These are phyloP conservation scores for Lucilia cuprina DNA, from an alignment of 1,140 invertebrate species.

Conservation along the genomic window DNA sequence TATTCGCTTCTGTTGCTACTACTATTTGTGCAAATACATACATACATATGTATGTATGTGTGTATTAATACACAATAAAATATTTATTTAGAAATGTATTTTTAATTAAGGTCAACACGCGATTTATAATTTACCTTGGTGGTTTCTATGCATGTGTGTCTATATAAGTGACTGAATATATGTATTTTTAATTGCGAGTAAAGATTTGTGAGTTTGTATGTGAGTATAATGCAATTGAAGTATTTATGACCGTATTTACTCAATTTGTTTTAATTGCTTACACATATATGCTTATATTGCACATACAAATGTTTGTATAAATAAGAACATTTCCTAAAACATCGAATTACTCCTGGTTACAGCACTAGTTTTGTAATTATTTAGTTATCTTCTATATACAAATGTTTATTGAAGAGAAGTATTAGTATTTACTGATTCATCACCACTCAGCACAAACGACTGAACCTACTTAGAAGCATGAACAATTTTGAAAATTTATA, in stretches of 20 bases:
- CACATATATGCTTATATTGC: neutral
- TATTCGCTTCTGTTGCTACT: neutral
- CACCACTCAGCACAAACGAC: too few species aligned
- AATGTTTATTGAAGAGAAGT: too few species aligned
- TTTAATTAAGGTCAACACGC: constrained; percentile 11
- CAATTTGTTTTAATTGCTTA: neutral
- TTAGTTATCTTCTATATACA: too few species aligned
- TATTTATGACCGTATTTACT: neutral
- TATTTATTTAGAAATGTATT: constrained; percentile 6
- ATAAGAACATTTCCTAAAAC: too few species aligned
- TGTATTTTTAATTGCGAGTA: too few species aligned
- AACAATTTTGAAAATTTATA: too few species aligned
- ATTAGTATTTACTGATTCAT: too few species aligned
- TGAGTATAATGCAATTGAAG: neutral
- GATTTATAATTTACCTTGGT: neutral
- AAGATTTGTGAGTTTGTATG: neutral
- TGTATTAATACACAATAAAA: neutral
- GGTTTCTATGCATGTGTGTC: neutral
- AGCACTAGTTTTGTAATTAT: too few species aligned
- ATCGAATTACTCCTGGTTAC: too few species aligned
- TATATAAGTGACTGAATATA: neutral
- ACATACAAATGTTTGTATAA: too few species aligned
- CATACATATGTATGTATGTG: too few species aligned
- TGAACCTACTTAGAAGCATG: too few species aligned
- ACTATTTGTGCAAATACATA: neutral